These are phyloP conservation scores for Castor canadensis DNA, from an alignment of 2,113 vertebrate genomes.

Conservation along the genomic window DNA sequence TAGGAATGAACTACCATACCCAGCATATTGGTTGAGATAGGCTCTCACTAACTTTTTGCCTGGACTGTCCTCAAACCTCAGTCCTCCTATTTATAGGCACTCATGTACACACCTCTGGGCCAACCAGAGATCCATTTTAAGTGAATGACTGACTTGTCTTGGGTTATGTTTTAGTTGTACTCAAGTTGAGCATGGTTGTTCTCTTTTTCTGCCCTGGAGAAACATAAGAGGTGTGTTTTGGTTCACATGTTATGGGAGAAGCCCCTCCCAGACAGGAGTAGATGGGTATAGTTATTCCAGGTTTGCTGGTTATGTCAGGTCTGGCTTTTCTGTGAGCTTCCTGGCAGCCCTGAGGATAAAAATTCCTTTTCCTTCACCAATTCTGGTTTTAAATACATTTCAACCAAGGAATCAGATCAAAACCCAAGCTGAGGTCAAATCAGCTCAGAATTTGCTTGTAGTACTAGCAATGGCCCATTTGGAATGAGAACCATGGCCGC, in stretches of 20 bases:
- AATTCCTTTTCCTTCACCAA: neutral
- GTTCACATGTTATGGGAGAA: neutral
- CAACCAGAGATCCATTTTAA: neutral
- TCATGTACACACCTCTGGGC: too few species aligned
- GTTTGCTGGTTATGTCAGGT: neutral
- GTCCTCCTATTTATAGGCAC: too few species aligned
- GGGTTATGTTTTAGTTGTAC: neutral
- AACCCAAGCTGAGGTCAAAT: neutral
- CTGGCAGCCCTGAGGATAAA: neutral
- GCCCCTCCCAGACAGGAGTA: neutral
- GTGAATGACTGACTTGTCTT: neutral
- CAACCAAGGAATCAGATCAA: too few species aligned
- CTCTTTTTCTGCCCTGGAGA: neutral
- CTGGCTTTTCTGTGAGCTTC: neutral
- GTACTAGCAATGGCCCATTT: rapidly evolving
- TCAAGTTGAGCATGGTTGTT: neutral
- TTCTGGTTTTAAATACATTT: neutral
- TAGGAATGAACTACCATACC: too few species aligned
- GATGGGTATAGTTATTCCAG: neutral
- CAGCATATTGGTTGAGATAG: too few species aligned
- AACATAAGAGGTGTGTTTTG: neutral
- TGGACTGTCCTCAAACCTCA: too few species aligned
- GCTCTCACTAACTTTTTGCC: too few species aligned
- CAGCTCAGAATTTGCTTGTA: neutral
- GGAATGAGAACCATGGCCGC: rapidly evolving